phyloP scores from a whole-genome alignment of 2,888 invertebrate species.

The Calephelis perditalis region DNA sequence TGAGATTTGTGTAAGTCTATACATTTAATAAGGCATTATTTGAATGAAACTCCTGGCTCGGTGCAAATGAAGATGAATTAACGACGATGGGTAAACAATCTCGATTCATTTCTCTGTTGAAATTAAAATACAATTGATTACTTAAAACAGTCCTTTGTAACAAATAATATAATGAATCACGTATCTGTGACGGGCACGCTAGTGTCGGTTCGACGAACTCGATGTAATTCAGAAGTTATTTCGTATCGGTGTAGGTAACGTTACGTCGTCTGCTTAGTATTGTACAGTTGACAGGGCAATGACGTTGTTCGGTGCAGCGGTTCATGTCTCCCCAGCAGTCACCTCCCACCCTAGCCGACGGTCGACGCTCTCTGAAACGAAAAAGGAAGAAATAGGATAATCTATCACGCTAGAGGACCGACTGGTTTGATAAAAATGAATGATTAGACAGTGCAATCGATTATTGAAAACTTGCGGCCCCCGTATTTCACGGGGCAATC shows the following conservation, averaged over 20 bases:
- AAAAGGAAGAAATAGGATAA: slow-evolving; percentile 75
- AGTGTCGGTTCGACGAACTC: slow-evolving; percentile 51
- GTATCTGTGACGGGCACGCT: slow-evolving; percentile 29
- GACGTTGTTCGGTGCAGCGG: slow-evolving; percentile 57
- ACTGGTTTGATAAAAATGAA: slow-evolving; percentile 70
- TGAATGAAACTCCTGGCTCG: no score
- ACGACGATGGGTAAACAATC: no score
- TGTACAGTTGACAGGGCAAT: slow-evolving; percentile 77
- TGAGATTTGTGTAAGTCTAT: no score
- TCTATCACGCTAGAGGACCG: slow-evolving; percentile 73
- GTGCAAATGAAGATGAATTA: no score
- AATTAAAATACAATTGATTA: no score
- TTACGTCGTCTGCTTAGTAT: slow-evolving; percentile 72
- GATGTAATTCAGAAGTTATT: slow-evolving; percentile 56
- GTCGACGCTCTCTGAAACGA: slow-evolving; percentile 75
- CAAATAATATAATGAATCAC: not conserved
- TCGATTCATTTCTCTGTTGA: not conserved
- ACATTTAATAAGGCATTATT: no score
- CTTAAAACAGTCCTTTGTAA: no score
- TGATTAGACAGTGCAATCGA: slow-evolving; percentile 68
- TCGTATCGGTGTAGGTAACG: slow-evolving; percentile 59
- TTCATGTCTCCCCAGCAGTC: slow-evolving; percentile 40
- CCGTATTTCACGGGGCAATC: not conserved
- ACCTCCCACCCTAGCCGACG: slow-evolving; percentile 57
- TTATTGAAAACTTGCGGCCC: slow-evolving; percentile 45